phyloP scores from a whole-genome alignment of 2,888 invertebrate genomes.

The Microlaimidae sp. region DNA sequence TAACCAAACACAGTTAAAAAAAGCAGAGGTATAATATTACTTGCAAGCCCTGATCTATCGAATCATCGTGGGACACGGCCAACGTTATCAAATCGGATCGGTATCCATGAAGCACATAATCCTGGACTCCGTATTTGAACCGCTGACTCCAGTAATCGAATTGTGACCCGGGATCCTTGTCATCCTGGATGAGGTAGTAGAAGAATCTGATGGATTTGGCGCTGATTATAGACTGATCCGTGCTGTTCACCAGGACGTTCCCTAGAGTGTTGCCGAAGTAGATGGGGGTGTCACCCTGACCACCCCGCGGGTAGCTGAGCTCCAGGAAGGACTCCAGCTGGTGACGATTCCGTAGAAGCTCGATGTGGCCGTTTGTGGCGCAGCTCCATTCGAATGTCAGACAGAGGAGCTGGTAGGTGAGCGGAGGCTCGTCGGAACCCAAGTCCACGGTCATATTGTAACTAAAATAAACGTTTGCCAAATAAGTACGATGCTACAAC shows the following conservation, averaged over 20 bases:
- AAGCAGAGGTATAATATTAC: no score
- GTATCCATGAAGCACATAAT: not conserved
- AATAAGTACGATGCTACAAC: no score
- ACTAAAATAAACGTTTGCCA: no score
- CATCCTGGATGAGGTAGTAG: constrained; percentile 3
- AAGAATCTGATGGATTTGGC: not conserved
- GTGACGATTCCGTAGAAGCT: constrained; percentile 48
- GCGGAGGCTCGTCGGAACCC: not conserved
- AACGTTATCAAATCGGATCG: constrained; percentile 18
- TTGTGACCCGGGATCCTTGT: not conserved
- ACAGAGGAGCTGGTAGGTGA: constrained; percentile 60
- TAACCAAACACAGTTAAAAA: not conserved
- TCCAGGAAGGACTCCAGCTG: constrained; percentile 20
- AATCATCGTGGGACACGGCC: constrained; percentile 32
- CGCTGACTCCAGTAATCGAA: not conserved
- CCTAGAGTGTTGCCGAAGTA: constrained; percentile 32
- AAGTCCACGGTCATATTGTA: not conserved
- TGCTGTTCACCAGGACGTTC: constrained; percentile 6
- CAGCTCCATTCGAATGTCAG: constrained; percentile 39
- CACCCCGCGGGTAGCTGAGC: constrained; percentile 24
- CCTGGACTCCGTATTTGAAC: not conserved
- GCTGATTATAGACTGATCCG: not conserved
- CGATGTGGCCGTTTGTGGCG: constrained; percentile 30
- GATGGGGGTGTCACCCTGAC: constrained; percentile 33
- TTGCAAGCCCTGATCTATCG: constrained; percentile 20